Evolutionary conservation across 2,113 vertebrate species (phyloP), one percentile per base, ranked within the genome.

Genomic region (Psammodynastes pulverulentus): DNA sequence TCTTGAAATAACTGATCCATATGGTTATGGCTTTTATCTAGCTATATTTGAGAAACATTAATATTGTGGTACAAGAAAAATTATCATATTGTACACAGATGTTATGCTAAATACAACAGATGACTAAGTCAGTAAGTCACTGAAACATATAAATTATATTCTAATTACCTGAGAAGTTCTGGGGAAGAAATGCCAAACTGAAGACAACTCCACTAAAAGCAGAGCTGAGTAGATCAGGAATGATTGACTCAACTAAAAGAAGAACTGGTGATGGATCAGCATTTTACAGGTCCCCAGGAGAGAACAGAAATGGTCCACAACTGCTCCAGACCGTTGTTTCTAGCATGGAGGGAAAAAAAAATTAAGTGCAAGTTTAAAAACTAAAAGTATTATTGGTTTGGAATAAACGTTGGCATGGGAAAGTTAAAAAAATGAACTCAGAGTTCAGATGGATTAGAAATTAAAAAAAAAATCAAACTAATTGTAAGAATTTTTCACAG

Each of bases 71-170:
- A 24, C 15, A 85, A 10, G 58, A 48, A 6, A 26, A 91, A 91
- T 90, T 92, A 88, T 94, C 56, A 87, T 89, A 84, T 89, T 92
- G 29, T 91, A 96, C 95, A 95, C 95, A 96, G 93, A 96, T 97
- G 94, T 94, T 96, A 91, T 86, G 62, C 12, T 52, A 94, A 93
- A 91, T 10, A 29, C 29, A 94, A 94, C 90, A 90, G 91, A 89
- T 96, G 56, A 62, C 43, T 94, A 93, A 94, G 95, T 97, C 93
- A 62, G n/a, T 94, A 93, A 94, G 95, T 97, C 93, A 94, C 88
- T 96, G 95, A 95, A 86, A 72, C 88, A 88, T 94, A 94, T 48
- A 48, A 89, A 89, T 91, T 24, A 12, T 72, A 48, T 43, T 12
- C 45, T 92, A 53, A 39, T 89, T 13, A 53, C 67, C 45, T 92